A percentile compares a stretch with the other conserved stretches of the same genome.
These are phyloP conservation scores for Parauchenoglanis ngamensis DNA, from an alignment of 2,797 vertebrate genomes.

Conservation along the genomic window DNA sequence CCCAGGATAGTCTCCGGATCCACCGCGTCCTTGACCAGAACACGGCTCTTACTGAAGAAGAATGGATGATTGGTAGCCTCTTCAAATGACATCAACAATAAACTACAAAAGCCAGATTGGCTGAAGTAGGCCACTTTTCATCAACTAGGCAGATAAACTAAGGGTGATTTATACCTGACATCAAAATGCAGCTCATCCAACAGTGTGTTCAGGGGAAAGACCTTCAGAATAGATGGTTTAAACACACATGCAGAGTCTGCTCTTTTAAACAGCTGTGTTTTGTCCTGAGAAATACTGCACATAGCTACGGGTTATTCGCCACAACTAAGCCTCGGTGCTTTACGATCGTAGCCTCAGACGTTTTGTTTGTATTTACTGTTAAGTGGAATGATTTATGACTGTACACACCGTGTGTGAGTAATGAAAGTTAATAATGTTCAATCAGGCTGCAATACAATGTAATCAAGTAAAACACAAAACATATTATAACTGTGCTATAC, in stretches of 20 bases:
- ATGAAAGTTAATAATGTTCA: background rate
- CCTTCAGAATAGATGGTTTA: slow-evolving; percentile 31
- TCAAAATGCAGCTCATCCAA: slow-evolving; percentile 23
- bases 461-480: background rate
- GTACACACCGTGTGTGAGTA: background rate
- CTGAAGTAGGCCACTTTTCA: slow-evolving; percentile 11
- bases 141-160: slow-evolving; percentile 17
- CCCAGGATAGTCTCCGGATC: slow-evolving; percentile 21
- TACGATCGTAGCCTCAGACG: background rate
- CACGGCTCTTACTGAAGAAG: background rate
- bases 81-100: slow-evolving; percentile 22
- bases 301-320: background rate
- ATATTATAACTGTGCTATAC: too few relatives aligned
- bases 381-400: background rate
- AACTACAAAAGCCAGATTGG: background rate
- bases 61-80: slow-evolving; percentile 10
- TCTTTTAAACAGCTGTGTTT: slow-evolving; percentile 16
- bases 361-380: background rate
- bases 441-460: background rate
- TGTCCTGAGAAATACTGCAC: slow-evolving; percentile 5
- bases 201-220: background rate
- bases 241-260: slow-evolving; percentile 24
- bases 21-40: slow-evolving; percentile 16
- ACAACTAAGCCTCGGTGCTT: background rate
- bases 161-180: slow-evolving; percentile 14